These are phyloP conservation scores for Neoitamus cyanurus DNA, from an alignment of 2,888 invertebrate species.

Conservation along the genomic window DNA sequence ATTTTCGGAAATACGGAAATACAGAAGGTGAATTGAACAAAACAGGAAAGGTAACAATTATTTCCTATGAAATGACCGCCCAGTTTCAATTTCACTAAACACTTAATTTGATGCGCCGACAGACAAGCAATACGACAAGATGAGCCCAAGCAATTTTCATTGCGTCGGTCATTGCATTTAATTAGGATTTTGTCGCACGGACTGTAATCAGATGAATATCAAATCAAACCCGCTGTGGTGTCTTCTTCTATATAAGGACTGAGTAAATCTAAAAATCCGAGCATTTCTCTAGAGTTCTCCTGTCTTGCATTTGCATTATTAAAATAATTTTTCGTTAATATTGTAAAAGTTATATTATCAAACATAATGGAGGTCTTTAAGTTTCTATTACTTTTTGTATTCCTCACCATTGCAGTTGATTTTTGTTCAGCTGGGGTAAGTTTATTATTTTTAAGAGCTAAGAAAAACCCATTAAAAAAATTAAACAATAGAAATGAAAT, in stretches of 20 bases:
- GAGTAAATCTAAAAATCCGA: not conserved
- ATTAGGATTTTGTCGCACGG: not conserved
- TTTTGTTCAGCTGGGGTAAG: constrained; percentile 4
- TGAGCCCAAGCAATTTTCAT: not conserved
- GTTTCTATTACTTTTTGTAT: not conserved
- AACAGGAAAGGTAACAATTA: not conserved
- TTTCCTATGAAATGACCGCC: not conserved
- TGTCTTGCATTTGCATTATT: not conserved
- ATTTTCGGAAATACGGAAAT: not conserved
- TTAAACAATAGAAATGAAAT: too few species aligned
- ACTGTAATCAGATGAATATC: not conserved
- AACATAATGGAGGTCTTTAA: not conserved
- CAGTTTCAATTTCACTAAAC: not conserved
- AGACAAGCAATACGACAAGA: not conserved
- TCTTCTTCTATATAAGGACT: not conserved
- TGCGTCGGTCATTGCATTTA: not conserved
- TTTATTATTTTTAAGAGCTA: not conserved
- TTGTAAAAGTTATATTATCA: not conserved
- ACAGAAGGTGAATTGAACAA: not conserved
- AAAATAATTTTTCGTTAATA: not conserved
- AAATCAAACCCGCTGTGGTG: not conserved
- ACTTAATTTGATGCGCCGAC: not conserved
- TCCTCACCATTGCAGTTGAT: not conserved
- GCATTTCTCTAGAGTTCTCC: not conserved
- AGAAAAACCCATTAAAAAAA: too few species aligned